Conservation (phyloP, 2,797 vertebrate species). For the Dipus sagitta region DNA sequence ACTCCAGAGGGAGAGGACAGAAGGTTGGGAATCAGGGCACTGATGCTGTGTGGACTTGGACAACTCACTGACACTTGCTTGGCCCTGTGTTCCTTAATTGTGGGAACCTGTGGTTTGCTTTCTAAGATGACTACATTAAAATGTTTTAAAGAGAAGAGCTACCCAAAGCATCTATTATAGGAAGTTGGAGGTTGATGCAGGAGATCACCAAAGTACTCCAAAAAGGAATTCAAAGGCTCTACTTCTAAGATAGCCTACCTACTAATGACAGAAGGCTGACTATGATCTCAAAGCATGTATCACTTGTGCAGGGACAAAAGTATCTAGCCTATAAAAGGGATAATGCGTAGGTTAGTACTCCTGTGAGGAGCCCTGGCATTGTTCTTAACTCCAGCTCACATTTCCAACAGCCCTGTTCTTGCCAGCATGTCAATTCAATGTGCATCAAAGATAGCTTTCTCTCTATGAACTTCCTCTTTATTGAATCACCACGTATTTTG, state of each 20-base stretch:
- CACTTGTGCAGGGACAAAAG: background rate
- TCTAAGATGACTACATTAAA: background rate
- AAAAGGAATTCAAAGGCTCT: background rate
- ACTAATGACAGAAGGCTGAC: background rate
- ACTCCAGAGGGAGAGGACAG: rapidly evolving
- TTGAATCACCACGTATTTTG: background rate
- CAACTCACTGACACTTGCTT: background rate
- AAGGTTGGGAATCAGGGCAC: background rate
- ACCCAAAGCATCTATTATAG: background rate
- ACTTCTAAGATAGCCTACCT: background rate
- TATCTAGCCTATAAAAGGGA: background rate
- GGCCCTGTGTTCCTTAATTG: background rate
- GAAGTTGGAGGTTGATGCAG: background rate
- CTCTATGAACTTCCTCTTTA: background rate
- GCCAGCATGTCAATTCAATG: background rate
- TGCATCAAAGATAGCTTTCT: background rate
- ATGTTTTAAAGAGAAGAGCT: background rate
- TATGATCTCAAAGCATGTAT: background rate
- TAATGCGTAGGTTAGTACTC: rapidly evolving
- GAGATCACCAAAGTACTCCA: background rate
- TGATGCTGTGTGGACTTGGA: background rate
- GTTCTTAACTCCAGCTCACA: background rate
- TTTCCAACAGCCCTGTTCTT: background rate
- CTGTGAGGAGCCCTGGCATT: background rate
- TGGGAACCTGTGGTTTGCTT: background rate